Evolutionary conservation across 2,888 invertebrate species (phyloP).

Genomic region (Chrysopilus asiliformis): DNA sequence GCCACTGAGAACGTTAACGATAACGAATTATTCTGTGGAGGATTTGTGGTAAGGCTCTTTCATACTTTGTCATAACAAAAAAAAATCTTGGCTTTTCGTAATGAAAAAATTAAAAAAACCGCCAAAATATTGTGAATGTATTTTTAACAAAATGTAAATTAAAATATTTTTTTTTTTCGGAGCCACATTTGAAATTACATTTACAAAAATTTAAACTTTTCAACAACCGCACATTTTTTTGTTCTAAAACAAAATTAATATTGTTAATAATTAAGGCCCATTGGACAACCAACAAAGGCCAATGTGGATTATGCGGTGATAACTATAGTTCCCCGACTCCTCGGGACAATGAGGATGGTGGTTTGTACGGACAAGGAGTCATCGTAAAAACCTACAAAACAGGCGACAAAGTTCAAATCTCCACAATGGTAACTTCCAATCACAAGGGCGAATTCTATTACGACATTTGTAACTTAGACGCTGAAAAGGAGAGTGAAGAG

Average conservation of each 20-base stretch:
- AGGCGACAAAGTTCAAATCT: constrained; percentile 24
- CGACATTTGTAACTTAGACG: constrained; percentile 38
- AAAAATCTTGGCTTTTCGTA: no score
- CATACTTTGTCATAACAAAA: no score
- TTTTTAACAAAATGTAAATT: no score
- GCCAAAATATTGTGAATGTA: not conserved
- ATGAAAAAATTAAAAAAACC: not conserved
- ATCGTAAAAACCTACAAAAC: constrained; percentile 34
- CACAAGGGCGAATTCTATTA: constrained; percentile 39
- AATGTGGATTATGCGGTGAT: constrained; percentile 45
- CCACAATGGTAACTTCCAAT: constrained; percentile 35
- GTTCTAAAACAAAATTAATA: no score
- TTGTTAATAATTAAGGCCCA: no score
- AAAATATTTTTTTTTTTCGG: no score
- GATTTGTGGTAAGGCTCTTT: constrained; percentile 33
- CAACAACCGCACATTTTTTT: no score
- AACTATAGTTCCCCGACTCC: constrained; percentile 34
- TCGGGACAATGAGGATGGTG: constrained; percentile 41
- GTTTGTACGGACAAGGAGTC: constrained; percentile 37
- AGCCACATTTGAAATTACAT: no score
- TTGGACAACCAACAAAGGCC: constrained; percentile 37
- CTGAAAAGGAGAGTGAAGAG: constrained; percentile 36
- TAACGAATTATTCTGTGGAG: constrained; percentile 42
- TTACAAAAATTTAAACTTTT: no score
- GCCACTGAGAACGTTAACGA: constrained; percentile 41